phyloP scores from a whole-genome alignment of 37 sponge, comb jelly and placozoan genomes.

The Halichondria panicea region DNA sequence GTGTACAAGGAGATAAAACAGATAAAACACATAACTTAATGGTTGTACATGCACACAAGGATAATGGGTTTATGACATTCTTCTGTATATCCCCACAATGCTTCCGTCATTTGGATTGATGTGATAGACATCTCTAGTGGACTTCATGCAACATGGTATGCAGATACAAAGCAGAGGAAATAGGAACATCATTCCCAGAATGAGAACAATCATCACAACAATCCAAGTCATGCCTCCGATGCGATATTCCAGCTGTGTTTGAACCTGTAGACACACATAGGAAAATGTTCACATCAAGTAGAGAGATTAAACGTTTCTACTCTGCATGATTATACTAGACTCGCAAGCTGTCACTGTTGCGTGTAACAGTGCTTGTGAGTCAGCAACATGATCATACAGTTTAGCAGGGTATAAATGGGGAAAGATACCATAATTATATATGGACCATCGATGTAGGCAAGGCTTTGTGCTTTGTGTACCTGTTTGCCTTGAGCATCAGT shows the following conservation, averaged over 20 bases:
- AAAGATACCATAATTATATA: too few relatives aligned
- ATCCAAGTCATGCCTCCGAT: constrained; percentile 16
- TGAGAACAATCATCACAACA: not conserved
- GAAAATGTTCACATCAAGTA: not conserved
- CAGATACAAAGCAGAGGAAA: too few relatives aligned
- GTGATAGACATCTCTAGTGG: constrained; percentile 24
- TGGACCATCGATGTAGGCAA: too few relatives aligned
- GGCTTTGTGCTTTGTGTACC: not conserved
- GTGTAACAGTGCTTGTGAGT: too few relatives aligned
- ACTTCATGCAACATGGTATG: constrained; percentile 6
- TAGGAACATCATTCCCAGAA: not conserved
- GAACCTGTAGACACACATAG: not conserved
- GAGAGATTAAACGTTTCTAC: too few relatives aligned
- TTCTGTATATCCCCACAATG: constrained; percentile 30
- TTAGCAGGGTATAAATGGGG: too few relatives aligned
- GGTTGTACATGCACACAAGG: too few relatives aligned
- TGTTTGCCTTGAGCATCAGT: constrained; percentile 15
- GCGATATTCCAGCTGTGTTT: constrained; percentile 6
- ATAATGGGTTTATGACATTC: not conserved
- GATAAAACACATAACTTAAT: too few relatives aligned
- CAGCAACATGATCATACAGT: too few relatives aligned
- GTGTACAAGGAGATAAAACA: too few relatives aligned
- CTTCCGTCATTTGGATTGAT: constrained; percentile 27
- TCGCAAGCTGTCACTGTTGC: too few relatives aligned
- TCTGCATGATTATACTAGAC: too few relatives aligned